These are phyloP conservation scores for Neolamprologus sp. DNA, from an alignment of 2,113 vertebrate species.

Conservation along the genomic window DNA sequence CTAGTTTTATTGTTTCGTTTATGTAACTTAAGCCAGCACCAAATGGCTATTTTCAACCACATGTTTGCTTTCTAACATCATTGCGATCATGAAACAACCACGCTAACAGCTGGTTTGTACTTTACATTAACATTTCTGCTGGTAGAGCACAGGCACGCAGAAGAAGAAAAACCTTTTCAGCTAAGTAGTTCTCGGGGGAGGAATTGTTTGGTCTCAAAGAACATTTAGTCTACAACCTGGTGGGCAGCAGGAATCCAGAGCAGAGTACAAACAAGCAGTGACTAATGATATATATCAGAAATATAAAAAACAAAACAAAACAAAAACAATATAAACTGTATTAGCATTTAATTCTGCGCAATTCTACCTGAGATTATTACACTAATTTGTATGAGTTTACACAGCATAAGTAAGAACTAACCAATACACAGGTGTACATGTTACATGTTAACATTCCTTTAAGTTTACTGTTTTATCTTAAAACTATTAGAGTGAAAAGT, in stretches of 20 bases:
- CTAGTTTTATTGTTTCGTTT: accelerated
- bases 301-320: neutral
- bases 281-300: neutral
- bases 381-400: neutral
- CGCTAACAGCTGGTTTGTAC: neutral
- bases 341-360: neutral
- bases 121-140: neutral
- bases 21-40: neutral
- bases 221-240: neutral
- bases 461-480: neutral
- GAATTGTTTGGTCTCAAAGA: neutral
- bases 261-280: neutral
- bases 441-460: neutral
- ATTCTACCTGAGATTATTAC: neutral
- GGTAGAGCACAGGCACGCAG: neutral
- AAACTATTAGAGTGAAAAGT: neutral
- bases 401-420: neutral
- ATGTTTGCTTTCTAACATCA: neutral
- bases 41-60: neutral
- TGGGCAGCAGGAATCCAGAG: neutral
- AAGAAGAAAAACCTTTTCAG: neutral
- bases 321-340: neutral
- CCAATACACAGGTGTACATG: neutral
- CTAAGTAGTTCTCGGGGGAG: neutral
- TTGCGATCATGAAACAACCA: neutral